These are phyloP conservation scores for Protonemura montana DNA, from an alignment of 2,888 invertebrate genomes.

Conservation along the genomic window DNA sequence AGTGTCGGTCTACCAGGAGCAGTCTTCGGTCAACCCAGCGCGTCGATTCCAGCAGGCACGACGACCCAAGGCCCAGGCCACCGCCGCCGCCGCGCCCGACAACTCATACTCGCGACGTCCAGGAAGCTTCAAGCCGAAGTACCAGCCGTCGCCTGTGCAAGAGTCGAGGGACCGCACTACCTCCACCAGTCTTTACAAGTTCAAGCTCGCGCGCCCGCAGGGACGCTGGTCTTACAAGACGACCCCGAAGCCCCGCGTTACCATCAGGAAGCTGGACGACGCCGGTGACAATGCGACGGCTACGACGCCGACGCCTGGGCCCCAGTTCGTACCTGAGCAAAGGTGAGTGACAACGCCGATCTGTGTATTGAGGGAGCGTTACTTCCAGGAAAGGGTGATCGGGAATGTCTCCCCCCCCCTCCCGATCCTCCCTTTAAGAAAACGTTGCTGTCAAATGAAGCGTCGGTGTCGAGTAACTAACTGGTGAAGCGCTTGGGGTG, in stretches of 20 bases:
- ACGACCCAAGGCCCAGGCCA: conserved; percentile 55
- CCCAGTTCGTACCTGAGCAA: conserved; percentile 52
- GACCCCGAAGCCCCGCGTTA: conserved; percentile 84
- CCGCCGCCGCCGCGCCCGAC: conserved; percentile 54
- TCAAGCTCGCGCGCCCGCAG: conserved; percentile 81
- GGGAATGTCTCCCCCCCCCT: no score
- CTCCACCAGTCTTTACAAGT: conserved; percentile 76
- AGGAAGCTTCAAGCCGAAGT: conserved; percentile 75
- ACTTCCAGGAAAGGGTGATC: no score
- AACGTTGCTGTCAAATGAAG: no score
- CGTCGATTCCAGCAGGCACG: conserved; percentile 46
- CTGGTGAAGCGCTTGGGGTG: no score
- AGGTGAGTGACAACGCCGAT: conserved; percentile 28
- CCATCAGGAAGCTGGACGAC: conserved; percentile 61
- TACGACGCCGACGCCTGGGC: conserved; percentile 20
- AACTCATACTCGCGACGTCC: conserved; percentile 56
- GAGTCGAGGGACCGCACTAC: conserved; percentile 51
- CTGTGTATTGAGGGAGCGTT: no score
- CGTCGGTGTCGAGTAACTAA: no score
- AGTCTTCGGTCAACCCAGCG: conserved; percentile 57
- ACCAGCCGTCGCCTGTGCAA: conserved; percentile 43
- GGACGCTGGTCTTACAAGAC: conserved; percentile 93
- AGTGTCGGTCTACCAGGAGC: conserved; percentile 69
- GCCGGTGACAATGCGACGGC: conserved; percentile 40
- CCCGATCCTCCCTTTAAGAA: no score